Conservation (phyloP, 1,140 invertebrate genomes). For the Drosophila biarmipes region DNA sequence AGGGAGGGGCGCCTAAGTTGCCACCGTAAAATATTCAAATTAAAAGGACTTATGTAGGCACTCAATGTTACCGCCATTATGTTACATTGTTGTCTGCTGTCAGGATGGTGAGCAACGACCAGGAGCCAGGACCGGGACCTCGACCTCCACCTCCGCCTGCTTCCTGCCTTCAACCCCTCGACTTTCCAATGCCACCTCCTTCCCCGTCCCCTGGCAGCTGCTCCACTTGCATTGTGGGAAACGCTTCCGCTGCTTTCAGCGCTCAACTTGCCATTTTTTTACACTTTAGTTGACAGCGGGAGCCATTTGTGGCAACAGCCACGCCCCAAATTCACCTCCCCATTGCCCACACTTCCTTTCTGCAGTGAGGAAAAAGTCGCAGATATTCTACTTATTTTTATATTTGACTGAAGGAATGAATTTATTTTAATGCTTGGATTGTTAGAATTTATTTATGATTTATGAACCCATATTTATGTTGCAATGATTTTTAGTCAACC, state of each 20-base stretch:
- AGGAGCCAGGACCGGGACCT: constrained; percentile 56
- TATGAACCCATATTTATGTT: too few species aligned
- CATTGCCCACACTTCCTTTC: constrained; percentile 9
- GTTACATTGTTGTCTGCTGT: constrained; percentile 74
- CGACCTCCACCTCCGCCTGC: constrained; percentile 44
- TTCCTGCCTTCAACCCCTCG: constrained; percentile 11
- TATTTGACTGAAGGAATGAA: too few species aligned
- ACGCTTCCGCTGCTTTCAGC: constrained; percentile 69
- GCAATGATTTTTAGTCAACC: too few species aligned
- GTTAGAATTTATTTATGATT: too few species aligned
- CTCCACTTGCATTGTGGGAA: constrained; percentile 52
- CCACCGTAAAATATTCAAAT: constrained; percentile 80
- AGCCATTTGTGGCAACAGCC: constrained; percentile 63
- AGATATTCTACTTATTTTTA: too few species aligned
- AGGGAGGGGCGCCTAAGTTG: constrained; percentile 34
- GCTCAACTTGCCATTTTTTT: constrained; percentile 78
- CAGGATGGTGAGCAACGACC: constrained; percentile 39
- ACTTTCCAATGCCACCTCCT: not conserved
- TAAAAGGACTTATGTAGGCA: constrained; percentile 83
- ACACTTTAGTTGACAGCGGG: constrained; percentile 79
- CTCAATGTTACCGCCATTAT: constrained; percentile 83
- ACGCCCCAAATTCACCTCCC: constrained; percentile 26
- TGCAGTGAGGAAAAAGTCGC: not conserved
- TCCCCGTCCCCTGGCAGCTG: constrained; percentile 23
- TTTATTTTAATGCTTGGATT: too few species aligned